Evolutionary conservation across 2,888 invertebrate species (phyloP).

Genomic region (Eupithecia subumbrata): DNA sequence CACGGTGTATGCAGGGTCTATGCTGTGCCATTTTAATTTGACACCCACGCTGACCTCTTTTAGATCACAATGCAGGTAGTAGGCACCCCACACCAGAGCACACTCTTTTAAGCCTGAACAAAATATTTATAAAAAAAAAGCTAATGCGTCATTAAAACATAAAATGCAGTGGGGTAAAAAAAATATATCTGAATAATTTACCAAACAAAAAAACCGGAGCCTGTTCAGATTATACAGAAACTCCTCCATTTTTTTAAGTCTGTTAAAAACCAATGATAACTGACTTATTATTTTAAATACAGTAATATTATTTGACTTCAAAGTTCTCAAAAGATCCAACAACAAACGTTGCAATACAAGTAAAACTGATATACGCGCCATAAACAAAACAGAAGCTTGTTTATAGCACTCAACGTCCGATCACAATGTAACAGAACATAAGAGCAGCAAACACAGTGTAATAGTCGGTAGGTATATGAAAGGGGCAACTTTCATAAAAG

Average conservation of each 20-base stretch:
- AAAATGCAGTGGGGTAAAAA: neutral
- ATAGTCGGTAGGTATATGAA: slow-evolving; percentile 12
- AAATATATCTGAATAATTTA: neutral
- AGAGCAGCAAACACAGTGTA: slow-evolving; percentile 7
- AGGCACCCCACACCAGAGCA: neutral
- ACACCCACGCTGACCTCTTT: neutral
- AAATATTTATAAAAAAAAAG: neutral
- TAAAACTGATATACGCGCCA: neutral
- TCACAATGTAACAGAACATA: slow-evolving; percentile 22
- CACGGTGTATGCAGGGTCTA: neutral
- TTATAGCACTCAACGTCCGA: slow-evolving; percentile 7
- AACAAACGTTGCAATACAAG: neutral
- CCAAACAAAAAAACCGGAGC: too few relatives aligned
- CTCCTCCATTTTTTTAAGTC: neutral
- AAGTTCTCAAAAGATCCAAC: neutral
- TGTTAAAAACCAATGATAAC: neutral
- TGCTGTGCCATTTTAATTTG: neutral
- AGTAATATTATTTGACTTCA: neutral
- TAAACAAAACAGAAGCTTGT: slow-evolving; percentile 9
- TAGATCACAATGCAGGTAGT: neutral
- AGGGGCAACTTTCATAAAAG: slow-evolving; percentile 37
- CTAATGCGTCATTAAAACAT: neutral
- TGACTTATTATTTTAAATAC: too few relatives aligned
- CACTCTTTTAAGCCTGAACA: neutral
- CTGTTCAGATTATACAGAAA: neutral